Evolutionary conservation across 2,888 invertebrate species (phyloP).

Genomic region (Eilema depressum): DNA sequence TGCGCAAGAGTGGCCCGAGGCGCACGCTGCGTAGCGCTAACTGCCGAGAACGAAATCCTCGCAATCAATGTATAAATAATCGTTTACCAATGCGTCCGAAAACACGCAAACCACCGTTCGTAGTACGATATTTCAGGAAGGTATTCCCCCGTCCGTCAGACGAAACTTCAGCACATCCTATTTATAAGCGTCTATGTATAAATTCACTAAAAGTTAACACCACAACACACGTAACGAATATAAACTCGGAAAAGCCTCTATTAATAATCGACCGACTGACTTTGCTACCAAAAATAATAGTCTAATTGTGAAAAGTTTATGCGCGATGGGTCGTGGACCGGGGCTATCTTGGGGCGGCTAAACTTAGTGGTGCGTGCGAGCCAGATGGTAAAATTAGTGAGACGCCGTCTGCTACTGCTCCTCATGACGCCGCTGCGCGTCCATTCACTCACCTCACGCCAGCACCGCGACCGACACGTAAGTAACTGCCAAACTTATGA

Average conservation of each 20-base stretch:
- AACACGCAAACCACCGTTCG: slow-evolving; percentile 84
- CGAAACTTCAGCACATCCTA: slow-evolving; percentile 87
- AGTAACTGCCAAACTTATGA: slow-evolving; percentile 85
- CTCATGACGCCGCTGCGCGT: slow-evolving; percentile 79
- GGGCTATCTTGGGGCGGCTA: slow-evolving; percentile 87
- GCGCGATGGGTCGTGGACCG: slow-evolving; percentile 87
- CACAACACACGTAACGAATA: slow-evolving; percentile 88
- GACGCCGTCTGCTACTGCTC: slow-evolving; percentile 84
- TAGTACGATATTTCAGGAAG: slow-evolving; percentile 88
- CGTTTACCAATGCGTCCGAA: slow-evolving; percentile 86
- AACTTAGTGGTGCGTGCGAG: slow-evolving; percentile 87
- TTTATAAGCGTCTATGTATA: slow-evolving; percentile 88
- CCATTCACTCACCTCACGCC: slow-evolving; percentile 81
- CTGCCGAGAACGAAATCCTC: slow-evolving; percentile 67
- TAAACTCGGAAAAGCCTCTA: slow-evolving; percentile 88
- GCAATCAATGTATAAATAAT: slow-evolving; percentile 86
- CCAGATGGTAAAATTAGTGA: slow-evolving; percentile 87
- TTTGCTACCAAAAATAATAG: slow-evolving; percentile 88
- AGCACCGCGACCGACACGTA: slow-evolving; percentile 65
- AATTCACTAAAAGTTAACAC: slow-evolving; percentile 88
- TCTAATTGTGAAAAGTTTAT: slow-evolving; percentile 88
- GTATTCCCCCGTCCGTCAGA: slow-evolving; percentile 87
- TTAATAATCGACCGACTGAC: slow-evolving; percentile 88
- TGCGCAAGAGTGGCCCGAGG: slow-evolving; percentile 41
- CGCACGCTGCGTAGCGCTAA: slow-evolving; percentile 55